phyloP scores from a whole-genome alignment of 2,797 vertebrate species.

The Cynopterus sphinx region DNA sequence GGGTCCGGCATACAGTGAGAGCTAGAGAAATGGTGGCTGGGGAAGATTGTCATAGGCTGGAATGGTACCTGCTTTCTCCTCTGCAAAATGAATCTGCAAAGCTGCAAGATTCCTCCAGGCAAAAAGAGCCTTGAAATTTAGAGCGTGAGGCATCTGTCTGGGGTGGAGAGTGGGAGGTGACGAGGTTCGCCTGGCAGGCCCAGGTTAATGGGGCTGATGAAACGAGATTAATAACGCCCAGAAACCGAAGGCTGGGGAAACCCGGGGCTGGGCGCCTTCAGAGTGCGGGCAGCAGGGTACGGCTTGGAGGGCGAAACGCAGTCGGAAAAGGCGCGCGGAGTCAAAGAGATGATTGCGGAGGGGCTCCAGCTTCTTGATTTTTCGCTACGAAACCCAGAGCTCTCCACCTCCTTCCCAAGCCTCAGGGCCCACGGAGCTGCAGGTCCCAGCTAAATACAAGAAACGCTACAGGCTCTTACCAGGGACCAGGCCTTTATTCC shows the following conservation, averaged over 20 bases:
- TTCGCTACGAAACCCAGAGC: not conserved
- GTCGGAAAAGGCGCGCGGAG: fast-evolving
- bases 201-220: not conserved
- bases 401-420: not conserved
- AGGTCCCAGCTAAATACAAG: not conserved
- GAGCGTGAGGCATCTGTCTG: fast-evolving
- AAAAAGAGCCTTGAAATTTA: not conserved
- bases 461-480: not conserved
- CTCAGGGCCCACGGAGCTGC: not conserved
- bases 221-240: not conserved
- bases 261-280: fast-evolving
- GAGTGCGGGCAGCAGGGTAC: fast-evolving
- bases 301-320: not conserved
- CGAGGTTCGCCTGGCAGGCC: not conserved
- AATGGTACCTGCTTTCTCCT: not conserved
- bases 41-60: not conserved
- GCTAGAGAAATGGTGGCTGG: not conserved
- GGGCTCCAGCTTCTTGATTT: not conserved
- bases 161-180: not conserved
- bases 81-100: not conserved
- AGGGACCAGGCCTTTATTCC: not conserved
- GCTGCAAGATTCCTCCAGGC: not conserved
- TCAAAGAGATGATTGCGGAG: not conserved
- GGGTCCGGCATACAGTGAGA: not conserved
- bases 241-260: not conserved